Evolutionary conservation across 2,113 vertebrate species (phyloP).

Genomic region (Nannobrachium achirus): DNA sequence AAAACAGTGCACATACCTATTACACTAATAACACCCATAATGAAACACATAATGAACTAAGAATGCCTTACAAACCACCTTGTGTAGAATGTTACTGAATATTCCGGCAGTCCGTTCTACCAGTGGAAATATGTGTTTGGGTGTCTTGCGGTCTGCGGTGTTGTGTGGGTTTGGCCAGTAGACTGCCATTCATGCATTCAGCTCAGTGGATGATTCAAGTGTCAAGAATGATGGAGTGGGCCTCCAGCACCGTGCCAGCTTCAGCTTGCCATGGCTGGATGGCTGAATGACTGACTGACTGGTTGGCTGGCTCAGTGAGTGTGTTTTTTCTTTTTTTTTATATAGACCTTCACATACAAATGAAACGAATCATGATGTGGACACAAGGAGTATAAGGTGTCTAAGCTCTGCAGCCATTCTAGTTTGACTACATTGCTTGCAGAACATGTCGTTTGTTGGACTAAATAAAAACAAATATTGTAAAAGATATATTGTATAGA

Average conservation of each 20-base stretch:
- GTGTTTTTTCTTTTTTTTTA: conserved; percentile 11
- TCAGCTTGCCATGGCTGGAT: conserved; percentile 52
- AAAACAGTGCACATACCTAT: too few species aligned
- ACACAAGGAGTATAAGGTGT: not conserved
- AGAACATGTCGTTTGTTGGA: not conserved
- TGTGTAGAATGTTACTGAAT: not conserved
- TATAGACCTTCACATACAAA: conserved; percentile 47
- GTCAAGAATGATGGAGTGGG: conserved; percentile 71
- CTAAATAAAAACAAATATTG: not conserved
- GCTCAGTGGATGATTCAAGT: conserved; percentile 57
- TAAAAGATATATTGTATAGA: too few species aligned
- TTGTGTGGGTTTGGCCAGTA: conserved; percentile 48
- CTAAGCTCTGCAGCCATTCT: conserved; percentile 12
- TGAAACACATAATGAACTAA: too few species aligned
- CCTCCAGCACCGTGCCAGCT: conserved; percentile 46
- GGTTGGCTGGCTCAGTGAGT: not conserved
- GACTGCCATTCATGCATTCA: conserved; percentile 62
- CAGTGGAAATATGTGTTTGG: conserved; percentile 34
- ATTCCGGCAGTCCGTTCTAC: conserved; percentile 4
- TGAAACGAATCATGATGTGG: conserved; percentile 20
- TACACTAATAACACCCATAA: too few species aligned
- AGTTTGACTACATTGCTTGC: conserved; percentile 12
- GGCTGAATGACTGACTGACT: conserved; percentile 32
- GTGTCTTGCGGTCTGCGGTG: conserved; percentile 41
- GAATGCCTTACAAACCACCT: too few species aligned